These are phyloP conservation scores for Protobothrops mucrosquamatus DNA, from an alignment of 2,113 vertebrate species.

Conservation along the genomic window DNA sequence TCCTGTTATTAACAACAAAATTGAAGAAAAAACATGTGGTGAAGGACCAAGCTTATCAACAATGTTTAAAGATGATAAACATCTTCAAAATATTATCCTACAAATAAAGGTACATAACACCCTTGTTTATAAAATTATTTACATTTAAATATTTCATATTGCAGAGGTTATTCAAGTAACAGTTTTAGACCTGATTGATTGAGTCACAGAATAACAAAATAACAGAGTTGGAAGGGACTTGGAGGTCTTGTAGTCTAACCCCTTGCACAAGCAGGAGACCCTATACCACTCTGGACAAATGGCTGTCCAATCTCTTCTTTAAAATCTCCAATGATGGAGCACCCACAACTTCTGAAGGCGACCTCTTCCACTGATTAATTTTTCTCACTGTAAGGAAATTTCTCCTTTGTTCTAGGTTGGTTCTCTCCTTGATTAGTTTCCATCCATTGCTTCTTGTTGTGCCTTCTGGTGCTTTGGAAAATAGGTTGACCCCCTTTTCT, in stretches of 20 bases:
- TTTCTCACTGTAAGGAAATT: neutral
- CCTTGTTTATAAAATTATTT: neutral
- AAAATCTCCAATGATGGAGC: neutral
- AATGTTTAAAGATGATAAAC: conserved; percentile 75
- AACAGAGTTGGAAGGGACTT: neutral
- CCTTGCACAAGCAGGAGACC: neutral
- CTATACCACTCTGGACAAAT: neutral
- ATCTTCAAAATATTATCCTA: conserved; percentile 67
- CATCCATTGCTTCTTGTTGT: neutral
- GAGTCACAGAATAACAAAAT: neutral
- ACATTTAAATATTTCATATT: neutral
- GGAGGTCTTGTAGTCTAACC: neutral
- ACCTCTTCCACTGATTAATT: neutral
- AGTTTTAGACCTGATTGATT: neutral
- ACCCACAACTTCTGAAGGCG: neutral
- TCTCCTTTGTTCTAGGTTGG: neutral
- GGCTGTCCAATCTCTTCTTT: neutral
- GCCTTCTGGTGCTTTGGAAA: neutral
- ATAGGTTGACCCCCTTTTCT: neutral
- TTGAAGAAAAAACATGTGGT: conserved; percentile 66
- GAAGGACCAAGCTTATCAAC: conserved; percentile 69
- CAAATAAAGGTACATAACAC: conserved; percentile 74
- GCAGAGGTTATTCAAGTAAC: neutral
- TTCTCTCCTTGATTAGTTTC: neutral
- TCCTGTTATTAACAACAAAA: conserved; percentile 69